Evolutionary conservation across 2,113 vertebrate genomes (phyloP).

Genomic region (Crocuta crocuta): DNA sequence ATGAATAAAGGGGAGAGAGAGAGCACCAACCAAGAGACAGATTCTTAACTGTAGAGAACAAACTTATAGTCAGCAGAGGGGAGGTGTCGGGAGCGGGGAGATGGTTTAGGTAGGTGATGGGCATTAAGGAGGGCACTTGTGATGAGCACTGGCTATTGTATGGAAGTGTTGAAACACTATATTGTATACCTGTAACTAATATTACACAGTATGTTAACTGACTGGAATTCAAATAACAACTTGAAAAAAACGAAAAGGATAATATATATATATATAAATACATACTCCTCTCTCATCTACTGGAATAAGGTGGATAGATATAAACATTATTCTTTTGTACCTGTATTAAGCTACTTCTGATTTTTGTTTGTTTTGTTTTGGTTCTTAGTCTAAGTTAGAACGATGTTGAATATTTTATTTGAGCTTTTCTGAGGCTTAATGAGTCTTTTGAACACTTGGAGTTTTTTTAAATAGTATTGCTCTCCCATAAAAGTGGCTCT

Average conservation of each 20-base stretch:
- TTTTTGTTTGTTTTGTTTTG: slow-evolving; percentile 29
- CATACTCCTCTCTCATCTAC: not conserved
- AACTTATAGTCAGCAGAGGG: not conserved
- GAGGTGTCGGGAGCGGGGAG: no score
- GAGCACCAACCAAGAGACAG: not conserved
- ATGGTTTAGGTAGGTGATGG: not conserved
- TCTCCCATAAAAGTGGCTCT: not conserved
- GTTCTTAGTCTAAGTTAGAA: not conserved
- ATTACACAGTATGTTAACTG: not conserved
- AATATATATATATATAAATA: not conserved
- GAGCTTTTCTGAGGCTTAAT: not conserved
- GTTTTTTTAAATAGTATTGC: slow-evolving; percentile 12
- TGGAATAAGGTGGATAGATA: not conserved
- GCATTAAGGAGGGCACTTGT: not conserved
- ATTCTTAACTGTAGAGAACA: not conserved
- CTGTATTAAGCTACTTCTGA: not conserved
- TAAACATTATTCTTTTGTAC: not conserved
- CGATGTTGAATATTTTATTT: slow-evolving; percentile 18
- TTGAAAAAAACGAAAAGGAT: not conserved
- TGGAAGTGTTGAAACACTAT: not conserved
- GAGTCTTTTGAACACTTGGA: slow-evolving; percentile 34
- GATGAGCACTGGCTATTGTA: not conserved
- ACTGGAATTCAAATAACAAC: not conserved
- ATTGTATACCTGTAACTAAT: not conserved
- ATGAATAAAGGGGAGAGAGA: not conserved